phyloP scores from a whole-genome alignment of 2,797 vertebrate species.

The Typhlichthys subterraneus region DNA sequence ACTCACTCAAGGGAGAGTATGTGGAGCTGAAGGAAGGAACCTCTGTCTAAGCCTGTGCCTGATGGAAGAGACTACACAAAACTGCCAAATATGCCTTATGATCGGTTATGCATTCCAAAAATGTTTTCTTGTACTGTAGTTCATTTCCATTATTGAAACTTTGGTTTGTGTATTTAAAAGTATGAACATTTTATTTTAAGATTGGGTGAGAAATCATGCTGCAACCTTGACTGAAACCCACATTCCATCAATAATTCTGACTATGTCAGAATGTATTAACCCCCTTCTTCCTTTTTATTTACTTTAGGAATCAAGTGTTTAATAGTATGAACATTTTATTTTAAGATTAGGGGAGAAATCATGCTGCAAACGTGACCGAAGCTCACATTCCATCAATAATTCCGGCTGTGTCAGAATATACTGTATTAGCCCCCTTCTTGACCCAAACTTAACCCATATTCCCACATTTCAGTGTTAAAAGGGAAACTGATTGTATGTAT shows the following conservation, averaged over 20 bases:
- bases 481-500: conserved; percentile 77
- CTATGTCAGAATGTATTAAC: conserved; percentile 66
- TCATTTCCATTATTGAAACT: conserved; percentile 69
- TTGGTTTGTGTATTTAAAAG: conserved; percentile 37
- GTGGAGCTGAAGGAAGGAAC: conserved; percentile 88
- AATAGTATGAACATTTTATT: conserved; percentile 76
- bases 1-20: conserved; percentile 78
- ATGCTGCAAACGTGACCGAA: conserved; percentile 74
- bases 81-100: conserved; percentile 95
- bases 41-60: conserved; percentile 83
- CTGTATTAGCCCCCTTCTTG: conserved; percentile 70
- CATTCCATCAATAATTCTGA: conserved; percentile 77
- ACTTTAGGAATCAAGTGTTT: conserved; percentile 70
- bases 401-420: conserved; percentile 64
- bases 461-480: conserved; percentile 84
- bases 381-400: conserved; percentile 75
- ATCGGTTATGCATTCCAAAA: conserved; percentile 88
- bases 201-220: conserved; percentile 67
- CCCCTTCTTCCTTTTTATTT: conserved; percentile 11
- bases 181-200: conserved; percentile 73
- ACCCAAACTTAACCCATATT: conserved; percentile 41
- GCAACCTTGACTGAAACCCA: conserved; percentile 73
- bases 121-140: conserved; percentile 81
- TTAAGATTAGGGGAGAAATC: conserved; percentile 62
- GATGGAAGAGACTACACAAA: conserved; percentile 70